phyloP scores from a whole-genome alignment of 1,140 invertebrate genomes.

The Ridgeia piscesae region DNA sequence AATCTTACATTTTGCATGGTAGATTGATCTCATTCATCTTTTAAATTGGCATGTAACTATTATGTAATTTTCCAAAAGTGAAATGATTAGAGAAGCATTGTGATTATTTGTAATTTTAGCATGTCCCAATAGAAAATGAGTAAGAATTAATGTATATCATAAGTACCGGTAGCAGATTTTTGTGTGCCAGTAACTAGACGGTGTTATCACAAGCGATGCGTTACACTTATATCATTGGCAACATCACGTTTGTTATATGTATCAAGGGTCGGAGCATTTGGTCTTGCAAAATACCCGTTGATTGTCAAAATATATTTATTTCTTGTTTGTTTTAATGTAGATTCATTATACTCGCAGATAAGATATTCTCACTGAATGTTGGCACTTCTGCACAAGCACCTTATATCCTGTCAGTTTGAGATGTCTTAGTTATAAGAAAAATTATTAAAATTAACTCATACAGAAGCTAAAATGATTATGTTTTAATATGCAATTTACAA shows the following conservation, averaged over 20 bases:
- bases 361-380: background rate
- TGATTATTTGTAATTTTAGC: background rate
- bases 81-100: background rate
- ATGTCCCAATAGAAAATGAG: background rate
- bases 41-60: background rate
- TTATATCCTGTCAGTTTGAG: too few species aligned
- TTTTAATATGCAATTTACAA: background rate
- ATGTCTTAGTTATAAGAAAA: too few species aligned
- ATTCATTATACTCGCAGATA: background rate
- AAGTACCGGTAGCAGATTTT: background rate
- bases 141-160: background rate
- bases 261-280: background rate
- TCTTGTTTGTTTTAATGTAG: slow-evolving; percentile 6
- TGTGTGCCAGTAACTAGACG: background rate
- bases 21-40: background rate
- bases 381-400: too few species aligned
- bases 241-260: background rate
- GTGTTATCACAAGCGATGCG: background rate
- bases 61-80: background rate
- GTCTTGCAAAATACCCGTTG: background rate
- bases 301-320: background rate
- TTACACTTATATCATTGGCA: background rate
- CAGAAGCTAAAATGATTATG: too few species aligned
- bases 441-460: too few species aligned
- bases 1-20: background rate